These are phyloP conservation scores for Atethmia centrago DNA, from an alignment of 2,888 invertebrate species.

Conservation along the genomic window DNA sequence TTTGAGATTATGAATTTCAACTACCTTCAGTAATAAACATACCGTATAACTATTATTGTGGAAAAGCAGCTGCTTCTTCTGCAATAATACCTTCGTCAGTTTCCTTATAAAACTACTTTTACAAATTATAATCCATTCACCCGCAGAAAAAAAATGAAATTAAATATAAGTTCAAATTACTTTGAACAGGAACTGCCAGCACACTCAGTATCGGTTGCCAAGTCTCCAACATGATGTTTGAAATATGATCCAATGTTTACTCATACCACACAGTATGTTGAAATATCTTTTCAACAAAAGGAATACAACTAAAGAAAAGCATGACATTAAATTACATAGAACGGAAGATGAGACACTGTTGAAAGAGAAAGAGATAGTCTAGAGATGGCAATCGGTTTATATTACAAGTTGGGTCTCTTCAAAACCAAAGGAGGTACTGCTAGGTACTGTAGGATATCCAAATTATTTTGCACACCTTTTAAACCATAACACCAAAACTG, in stretches of 20 bases:
- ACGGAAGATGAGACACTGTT: not conserved
- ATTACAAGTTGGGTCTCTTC: not conserved
- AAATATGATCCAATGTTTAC: constrained; percentile 15
- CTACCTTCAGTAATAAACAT: not conserved
- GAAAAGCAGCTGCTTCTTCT: too few relatives aligned
- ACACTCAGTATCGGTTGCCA: not conserved
- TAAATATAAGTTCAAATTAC: not conserved
- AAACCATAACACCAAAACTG: too few relatives aligned
- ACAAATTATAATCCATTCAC: too few relatives aligned
- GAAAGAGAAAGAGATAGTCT: not conserved
- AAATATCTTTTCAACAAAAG: constrained; percentile 5
- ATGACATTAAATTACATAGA: not conserved
- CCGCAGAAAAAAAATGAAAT: not conserved
- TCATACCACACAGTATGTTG: not conserved
- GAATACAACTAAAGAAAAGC: not conserved
- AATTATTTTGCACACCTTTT: not conserved
- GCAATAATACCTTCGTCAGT: too few relatives aligned
- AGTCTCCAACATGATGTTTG: constrained; percentile 2
- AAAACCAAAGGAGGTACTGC: not conserved
- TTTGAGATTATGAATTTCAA: too few relatives aligned
- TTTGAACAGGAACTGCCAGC: not conserved
- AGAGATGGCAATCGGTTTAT: not conserved
- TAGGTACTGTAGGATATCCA: not conserved
- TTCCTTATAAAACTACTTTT: too few relatives aligned
- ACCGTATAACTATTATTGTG: not conserved